Evolutionary conservation across 2,797 vertebrate species (phyloP), one percentile per base, ranked within the genome.

Genomic region (Silurus aristotelis): DNA sequence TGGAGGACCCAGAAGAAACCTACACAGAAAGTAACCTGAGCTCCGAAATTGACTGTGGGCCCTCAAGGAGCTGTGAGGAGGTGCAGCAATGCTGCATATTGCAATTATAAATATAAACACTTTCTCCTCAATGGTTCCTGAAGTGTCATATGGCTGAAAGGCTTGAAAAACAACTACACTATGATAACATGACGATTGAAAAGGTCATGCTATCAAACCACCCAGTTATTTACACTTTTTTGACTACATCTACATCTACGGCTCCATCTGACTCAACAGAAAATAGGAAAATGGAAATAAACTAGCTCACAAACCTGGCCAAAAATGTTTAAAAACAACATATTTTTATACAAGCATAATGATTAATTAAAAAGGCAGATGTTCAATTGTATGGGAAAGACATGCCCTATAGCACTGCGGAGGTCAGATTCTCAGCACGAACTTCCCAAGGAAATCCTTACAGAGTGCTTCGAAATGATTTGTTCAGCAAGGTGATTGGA

Each of bases 361-460:
- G 6, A 68, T 38, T 58, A 43, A 71, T 67, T 77, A 25, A 27
- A 83, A 84, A 83, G 58, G 3, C 43, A 78, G 14, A 61, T 43
- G 83, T 46, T 31, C 25, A 43, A 25, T 58, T 75, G 22, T 58
- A 68, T 17, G n/a, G 61, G 79, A 82, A 81, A 46, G 27, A 12
- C 63, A 56, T 78, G 55, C 64, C 31, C 73, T 78, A 5, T 38
- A 31, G 52, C 63, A 70, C 31, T 78, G 19, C 1, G 13, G 64
- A 71, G 27, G 55, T 7, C 72, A 83, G 67, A 79, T 31, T 83
- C 82, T 19, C 10, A 63, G 48, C 56, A 79, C 43, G 43, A 25
- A 72, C 76, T 64, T 86, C 75, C 85, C 72, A 77, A 77, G 80
- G 80, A 86, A 83, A 83, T 82, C 85, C 81, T 76, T 13, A 13